Conservation (phyloP, 35 echinoderm and acorn worm species). For the Nesometra sesokonis region DNA sequence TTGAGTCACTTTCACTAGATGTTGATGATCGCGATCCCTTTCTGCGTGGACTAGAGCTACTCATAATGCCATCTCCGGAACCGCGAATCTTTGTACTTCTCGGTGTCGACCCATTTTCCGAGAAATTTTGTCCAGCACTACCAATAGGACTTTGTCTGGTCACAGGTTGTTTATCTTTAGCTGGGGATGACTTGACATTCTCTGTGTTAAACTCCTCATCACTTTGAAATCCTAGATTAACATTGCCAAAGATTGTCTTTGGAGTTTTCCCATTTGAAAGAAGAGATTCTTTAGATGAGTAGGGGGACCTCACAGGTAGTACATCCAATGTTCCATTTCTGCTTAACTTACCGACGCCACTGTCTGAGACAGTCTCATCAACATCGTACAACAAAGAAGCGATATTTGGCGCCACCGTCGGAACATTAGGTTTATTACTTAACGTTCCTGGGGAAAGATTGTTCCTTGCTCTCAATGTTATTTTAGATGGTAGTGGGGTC, state of each 20-base stretch:
- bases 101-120: not conserved
- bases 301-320: not conserved
- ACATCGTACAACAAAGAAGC: not conserved
- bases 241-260: not conserved
- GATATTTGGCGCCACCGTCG: not conserved
- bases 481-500: conserved; percentile 23
- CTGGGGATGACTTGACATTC: not conserved
- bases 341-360: not conserved
- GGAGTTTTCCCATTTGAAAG: not conserved
- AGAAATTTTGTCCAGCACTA: not conserved
- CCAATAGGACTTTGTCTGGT: not conserved
- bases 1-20: conserved; percentile 26
- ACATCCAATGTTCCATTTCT: not conserved
- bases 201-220: not conserved
- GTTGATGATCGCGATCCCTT: not conserved
- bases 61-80: not conserved
- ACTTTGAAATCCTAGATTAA: conserved; percentile 5
- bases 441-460: not conserved
- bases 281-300: conserved; percentile 4
- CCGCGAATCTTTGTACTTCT: not conserved
- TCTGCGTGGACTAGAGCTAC: not conserved
- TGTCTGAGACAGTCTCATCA: not conserved
- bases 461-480: conserved; percentile 22
- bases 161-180: not conserved
- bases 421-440: not conserved